Percentiles rank a stretch among this genome's conserved stretches.
These are phyloP conservation scores for Amyelois transitella DNA, from an alignment of 1,140 invertebrate species.

Conservation along the genomic window DNA sequence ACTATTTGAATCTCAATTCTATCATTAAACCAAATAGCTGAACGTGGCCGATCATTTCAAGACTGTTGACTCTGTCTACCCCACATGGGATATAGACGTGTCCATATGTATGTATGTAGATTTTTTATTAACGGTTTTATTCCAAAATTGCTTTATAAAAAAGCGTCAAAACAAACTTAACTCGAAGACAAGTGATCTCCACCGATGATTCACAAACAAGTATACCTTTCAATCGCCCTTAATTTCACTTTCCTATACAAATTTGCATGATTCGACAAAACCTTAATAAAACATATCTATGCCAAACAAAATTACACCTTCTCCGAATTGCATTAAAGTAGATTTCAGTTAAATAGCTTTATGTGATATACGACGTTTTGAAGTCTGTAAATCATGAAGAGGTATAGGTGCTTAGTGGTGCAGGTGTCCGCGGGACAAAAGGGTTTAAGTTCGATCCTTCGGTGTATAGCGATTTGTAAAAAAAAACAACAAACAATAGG, in stretches of 20 bases:
- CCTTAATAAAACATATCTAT: not conserved
- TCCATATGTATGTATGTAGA: too few species aligned
- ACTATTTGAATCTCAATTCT: too few species aligned
- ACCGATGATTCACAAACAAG: slow-evolving; percentile 26
- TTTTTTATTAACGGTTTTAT: not conserved
- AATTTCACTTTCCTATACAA: slow-evolving; percentile 28
- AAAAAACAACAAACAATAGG: slow-evolving; percentile 27
- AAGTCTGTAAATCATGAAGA: slow-evolving; percentile 44
- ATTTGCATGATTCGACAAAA: slow-evolving; percentile 23
- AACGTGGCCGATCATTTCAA: too few species aligned
- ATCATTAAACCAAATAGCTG: too few species aligned
- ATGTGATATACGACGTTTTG: slow-evolving; percentile 26
- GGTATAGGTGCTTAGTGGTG: slow-evolving; percentile 58
- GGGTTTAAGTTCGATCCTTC: slow-evolving; percentile 56
- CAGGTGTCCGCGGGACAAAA: slow-evolving; percentile 64
- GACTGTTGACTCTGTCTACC: too few species aligned
- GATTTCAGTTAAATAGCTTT: slow-evolving; percentile 5
- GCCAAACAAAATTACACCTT: slow-evolving; percentile 2
- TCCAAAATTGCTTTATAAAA: not conserved
- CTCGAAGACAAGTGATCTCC: slow-evolving; percentile 1
- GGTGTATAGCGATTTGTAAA: slow-evolving; percentile 48
- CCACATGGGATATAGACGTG: too few species aligned
- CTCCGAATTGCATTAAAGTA: not conserved
- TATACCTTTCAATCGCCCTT: slow-evolving; percentile 23
- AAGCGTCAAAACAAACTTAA: not conserved